Base-by-base conservation (phyloP, 2,113 vertebrate species). In the Oryzias woworae region DNA sequence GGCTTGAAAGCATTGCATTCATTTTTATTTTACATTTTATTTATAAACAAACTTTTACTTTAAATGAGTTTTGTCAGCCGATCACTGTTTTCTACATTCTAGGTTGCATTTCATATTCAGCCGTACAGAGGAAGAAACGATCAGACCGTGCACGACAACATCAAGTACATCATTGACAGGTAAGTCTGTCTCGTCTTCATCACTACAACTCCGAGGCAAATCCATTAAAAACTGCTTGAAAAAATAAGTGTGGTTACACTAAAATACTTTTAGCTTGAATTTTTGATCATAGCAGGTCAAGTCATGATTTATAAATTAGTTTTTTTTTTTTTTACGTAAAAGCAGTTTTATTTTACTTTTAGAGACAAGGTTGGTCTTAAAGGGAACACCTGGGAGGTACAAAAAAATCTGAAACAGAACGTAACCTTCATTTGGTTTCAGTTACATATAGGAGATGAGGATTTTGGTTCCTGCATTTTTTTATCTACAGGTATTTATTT, bases 141-240 rank as follows among this genome's bases (percentile, higher is more conserved):
- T 83, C 87, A 89, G 87, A 95, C 90, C 1, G 87, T 96, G 65
- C 94, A 94, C 1, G 94, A 94, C 71, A 95, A 96, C 65, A 83
- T 96, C 89, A 96, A 95, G 87, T 95, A 95, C 82, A 96, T 96
- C 79, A 90, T 95, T 52, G 94, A 96, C 92, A 96, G 90, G 95
- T 96, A n/a, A 91, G 77, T 90, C 51, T 48, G 46, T 22, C 56
- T 58, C 53, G 31, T 7, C 62, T 24, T 48, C 52, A 42, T 59
- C 51, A 56, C 53, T 4, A 63, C 49, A 56, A 44, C 57, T 73
- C 18, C 44, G 51, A 61, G 13, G 54, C 53, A 66, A 57, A 51
- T 7, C 20, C 55, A 78, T 88, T 71, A 73, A 62, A 36, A 18
- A 71, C 55, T 83, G 69, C 69, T 78, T 73, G 66, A 63, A 49